Conservation (phyloP, 2,888 invertebrate species). For the Drosophila greeni region DNA sequence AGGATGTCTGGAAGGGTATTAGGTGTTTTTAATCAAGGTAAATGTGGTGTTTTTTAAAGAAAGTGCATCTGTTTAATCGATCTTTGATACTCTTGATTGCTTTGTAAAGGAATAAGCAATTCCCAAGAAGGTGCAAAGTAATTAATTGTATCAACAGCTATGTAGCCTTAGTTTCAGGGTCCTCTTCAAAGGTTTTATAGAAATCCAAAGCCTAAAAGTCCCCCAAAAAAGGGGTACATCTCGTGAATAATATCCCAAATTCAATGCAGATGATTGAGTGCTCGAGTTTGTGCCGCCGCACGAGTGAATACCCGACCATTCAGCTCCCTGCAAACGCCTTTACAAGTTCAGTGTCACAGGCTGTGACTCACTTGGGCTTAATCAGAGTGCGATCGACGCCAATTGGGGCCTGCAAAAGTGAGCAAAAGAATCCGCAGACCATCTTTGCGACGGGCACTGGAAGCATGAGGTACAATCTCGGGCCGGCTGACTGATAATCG, state of each 20-base stretch:
- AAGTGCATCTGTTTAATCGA: too few relatives aligned
- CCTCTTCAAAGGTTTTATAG: background rate
- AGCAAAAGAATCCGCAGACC: background rate
- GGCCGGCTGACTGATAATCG: slow-evolving; percentile 16
- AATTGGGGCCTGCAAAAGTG: slow-evolving; percentile 13
- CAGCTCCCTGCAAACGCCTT: background rate
- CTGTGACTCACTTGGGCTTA: slow-evolving; percentile 2
- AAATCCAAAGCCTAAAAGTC: background rate
- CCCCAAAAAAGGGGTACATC: background rate
- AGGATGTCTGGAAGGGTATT: background rate
- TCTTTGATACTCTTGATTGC: background rate
- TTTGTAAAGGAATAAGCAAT: background rate
- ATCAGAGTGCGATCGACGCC: background rate
- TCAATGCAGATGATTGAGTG: background rate
- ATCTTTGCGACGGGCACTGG: slow-evolving; percentile 14
- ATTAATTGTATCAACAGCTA: too few relatives aligned
- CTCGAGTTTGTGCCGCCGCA: background rate
- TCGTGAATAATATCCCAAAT: background rate
- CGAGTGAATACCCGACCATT: background rate
- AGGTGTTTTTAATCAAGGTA: background rate
- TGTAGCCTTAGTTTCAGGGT: background rate
- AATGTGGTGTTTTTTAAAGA: too few relatives aligned
- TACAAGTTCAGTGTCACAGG: slow-evolving; percentile 7
- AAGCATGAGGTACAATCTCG: slow-evolving; percentile 14
- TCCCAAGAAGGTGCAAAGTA: background rate